Conservation (phyloP, 2,797 vertebrate genomes). For the Halcyon badia region DNA sequence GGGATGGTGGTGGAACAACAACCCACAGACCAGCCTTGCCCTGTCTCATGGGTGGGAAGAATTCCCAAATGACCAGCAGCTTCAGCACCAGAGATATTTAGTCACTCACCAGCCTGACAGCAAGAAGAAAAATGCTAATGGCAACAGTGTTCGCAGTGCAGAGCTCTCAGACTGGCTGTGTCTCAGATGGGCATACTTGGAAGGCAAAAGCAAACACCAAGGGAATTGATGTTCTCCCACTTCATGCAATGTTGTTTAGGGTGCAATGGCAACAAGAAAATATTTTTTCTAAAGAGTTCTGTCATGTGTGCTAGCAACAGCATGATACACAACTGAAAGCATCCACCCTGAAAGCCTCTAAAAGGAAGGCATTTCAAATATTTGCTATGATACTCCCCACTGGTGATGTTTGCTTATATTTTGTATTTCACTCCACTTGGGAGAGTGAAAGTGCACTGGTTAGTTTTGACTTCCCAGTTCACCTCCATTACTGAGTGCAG, state of each 20-base stretch:
- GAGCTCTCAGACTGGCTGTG: background rate
- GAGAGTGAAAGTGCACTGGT: background rate
- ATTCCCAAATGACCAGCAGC: background rate
- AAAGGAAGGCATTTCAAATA: slow-evolving; percentile 34
- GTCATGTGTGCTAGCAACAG: slow-evolving; percentile 12
- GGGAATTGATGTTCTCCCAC: background rate
- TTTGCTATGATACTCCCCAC: slow-evolving; percentile 14
- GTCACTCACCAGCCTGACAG: background rate
- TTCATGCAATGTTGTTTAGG: background rate
- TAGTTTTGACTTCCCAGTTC: slow-evolving; percentile 19
- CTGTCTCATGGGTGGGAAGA: background rate
- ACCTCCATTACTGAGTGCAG: background rate
- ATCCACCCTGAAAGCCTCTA: background rate
- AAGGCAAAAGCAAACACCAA: background rate
- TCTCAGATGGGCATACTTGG: background rate
- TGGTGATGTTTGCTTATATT: slow-evolving; percentile 28
- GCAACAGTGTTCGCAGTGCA: background rate
- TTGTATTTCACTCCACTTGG: background rate
- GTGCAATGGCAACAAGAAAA: slow-evolving; percentile 13
- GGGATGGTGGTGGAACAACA: background rate
- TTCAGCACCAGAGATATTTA: background rate
- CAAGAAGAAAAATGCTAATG: background rate
- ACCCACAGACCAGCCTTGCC: background rate
- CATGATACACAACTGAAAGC: background rate
- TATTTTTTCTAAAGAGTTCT: background rate